Conservation (phyloP, 2,888 invertebrate species). For the Brenthis hecate region DNA sequence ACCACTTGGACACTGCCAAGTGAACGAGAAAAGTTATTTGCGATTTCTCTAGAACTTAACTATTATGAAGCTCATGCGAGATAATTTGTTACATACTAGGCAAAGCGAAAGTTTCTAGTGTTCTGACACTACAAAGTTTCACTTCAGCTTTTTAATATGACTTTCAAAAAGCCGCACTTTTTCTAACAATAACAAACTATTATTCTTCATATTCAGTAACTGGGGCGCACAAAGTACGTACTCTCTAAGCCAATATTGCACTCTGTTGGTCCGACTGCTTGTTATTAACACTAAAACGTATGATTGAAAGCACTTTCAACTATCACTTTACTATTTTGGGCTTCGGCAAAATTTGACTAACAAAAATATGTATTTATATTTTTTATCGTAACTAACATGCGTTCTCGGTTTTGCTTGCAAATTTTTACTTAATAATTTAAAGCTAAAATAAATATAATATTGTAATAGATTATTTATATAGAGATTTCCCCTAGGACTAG, state of each 20-base stretch:
- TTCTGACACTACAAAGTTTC: not conserved
- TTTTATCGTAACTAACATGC: too few relatives aligned
- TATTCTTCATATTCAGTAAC: conserved; percentile 22
- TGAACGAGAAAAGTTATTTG: too few relatives aligned
- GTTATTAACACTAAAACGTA: conserved; percentile 21
- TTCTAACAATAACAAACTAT: conserved; percentile 14
- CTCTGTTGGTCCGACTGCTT: conserved; percentile 16
- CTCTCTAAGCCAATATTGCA: conserved; percentile 29
- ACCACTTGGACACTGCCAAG: too few relatives aligned
- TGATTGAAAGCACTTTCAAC: conserved; percentile 1
- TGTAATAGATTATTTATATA: too few relatives aligned
- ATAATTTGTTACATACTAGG: not conserved
- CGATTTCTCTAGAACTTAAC: too few relatives aligned
- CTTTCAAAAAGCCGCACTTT: conserved; percentile 19
- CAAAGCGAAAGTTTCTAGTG: conserved; percentile 14
- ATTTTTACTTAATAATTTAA: too few relatives aligned
- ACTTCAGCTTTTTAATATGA: conserved; percentile 16
- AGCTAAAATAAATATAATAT: too few relatives aligned
- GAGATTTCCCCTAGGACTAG: conserved; percentile 24
- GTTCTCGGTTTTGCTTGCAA: too few relatives aligned
- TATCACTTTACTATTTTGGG: not conserved
- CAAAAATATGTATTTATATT: too few relatives aligned
- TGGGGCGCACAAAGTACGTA: conserved; percentile 10
- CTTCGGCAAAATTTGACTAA: too few relatives aligned
- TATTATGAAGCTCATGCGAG: not conserved